Conservation (phyloP, 2,888 invertebrate species). For the Cerastis rubricosa region DNA sequence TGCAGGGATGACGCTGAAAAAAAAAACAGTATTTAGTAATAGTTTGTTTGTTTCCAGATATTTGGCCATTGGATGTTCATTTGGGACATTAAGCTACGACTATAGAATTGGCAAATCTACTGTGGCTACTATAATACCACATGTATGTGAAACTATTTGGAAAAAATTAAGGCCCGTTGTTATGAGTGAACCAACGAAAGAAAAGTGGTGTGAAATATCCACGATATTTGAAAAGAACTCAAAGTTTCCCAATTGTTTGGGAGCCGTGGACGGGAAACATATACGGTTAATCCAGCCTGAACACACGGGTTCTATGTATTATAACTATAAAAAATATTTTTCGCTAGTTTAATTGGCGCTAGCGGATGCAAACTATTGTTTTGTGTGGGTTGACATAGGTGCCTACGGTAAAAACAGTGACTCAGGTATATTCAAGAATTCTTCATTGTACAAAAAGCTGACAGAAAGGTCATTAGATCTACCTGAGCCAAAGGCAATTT, state of each 20-base stretch:
- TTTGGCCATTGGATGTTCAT: slow-evolving; percentile 61
- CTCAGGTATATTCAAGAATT: slow-evolving; percentile 60
- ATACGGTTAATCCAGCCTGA: slow-evolving; percentile 60
- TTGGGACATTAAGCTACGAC: slow-evolving; percentile 60
- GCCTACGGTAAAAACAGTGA: slow-evolving; percentile 62
- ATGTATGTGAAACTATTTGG: slow-evolving; percentile 64
- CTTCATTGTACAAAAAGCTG: slow-evolving; percentile 56
- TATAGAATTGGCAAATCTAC: slow-evolving; percentile 63
- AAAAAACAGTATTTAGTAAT: slow-evolving; percentile 18
- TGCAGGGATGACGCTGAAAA: slow-evolving; percentile 56
- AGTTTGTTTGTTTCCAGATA: slow-evolving; percentile 28
- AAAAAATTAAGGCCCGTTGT: slow-evolving; percentile 56
- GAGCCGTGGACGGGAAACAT: slow-evolving; percentile 57
- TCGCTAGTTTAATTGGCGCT: slow-evolving; percentile 60
- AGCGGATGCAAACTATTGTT: slow-evolving; percentile 56
- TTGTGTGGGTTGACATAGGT: slow-evolving; percentile 37
- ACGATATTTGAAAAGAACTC: slow-evolving; percentile 55
- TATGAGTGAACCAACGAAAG: slow-evolving; percentile 57
- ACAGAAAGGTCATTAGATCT: slow-evolving; percentile 61
- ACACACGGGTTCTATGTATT: slow-evolving; percentile 60
- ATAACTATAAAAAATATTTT: slow-evolving; percentile 61
- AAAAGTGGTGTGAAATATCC: slow-evolving; percentile 59
- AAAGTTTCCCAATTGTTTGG: slow-evolving; percentile 62
- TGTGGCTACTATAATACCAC: slow-evolving; percentile 56
- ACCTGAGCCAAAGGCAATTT: slow-evolving; percentile 53